These are phyloP conservation scores for Gadus chalcogrammus DNA, from an alignment of 2,113 vertebrate species.

Conservation along the genomic window DNA sequence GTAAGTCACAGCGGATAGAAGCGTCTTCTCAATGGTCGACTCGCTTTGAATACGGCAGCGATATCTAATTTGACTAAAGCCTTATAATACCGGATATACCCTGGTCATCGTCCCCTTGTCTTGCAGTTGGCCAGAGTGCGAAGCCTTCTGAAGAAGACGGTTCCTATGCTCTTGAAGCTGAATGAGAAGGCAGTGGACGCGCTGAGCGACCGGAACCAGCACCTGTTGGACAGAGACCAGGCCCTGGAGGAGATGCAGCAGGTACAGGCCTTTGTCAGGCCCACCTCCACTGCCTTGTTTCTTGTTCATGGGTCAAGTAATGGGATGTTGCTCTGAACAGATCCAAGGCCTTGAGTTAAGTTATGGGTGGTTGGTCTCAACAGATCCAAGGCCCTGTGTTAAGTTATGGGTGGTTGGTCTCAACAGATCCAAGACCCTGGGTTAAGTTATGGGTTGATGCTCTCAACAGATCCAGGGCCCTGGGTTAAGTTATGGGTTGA, in stretches of 20 bases:
- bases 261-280: constrained; percentile 38
- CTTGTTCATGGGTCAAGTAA: no score
- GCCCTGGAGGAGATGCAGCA: constrained; percentile 63
- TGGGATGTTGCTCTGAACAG: no score
- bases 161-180: constrained; percentile 64
- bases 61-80: not conserved
- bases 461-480: no score
- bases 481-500: no score
- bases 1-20: no score
- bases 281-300: not conserved
- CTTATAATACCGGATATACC: not conserved
- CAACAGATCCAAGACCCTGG: constrained; percentile 53
- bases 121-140: constrained; percentile 69
- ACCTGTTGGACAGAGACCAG: constrained; percentile 58
- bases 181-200: constrained; percentile 65
- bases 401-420: not conserved
- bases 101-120: not conserved
- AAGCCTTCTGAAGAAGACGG: constrained; percentile 61
- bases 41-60: not conserved
- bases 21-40: no score
- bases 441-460: no score
- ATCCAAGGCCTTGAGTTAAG: no score
- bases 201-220: constrained; percentile 59
- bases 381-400: constrained; percentile 52
- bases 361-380: not conserved